Base-by-base conservation (phyloP, 2,888 invertebrate genomes). In the Eilema sororculum region DNA sequence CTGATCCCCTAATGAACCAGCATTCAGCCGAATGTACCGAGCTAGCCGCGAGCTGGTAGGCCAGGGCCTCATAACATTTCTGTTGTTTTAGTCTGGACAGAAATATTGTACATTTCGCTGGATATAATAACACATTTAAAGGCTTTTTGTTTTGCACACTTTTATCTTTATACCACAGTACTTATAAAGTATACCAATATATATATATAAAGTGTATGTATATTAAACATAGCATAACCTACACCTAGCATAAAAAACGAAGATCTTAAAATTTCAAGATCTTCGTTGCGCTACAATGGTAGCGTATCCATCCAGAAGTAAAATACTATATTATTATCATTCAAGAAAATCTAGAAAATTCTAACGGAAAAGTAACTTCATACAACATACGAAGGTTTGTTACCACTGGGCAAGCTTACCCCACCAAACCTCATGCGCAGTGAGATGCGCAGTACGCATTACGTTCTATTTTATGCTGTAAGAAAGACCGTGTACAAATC, bases 1-100 rank as follows among this genome's bases (percentile, higher is more conserved):
- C 57, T 58, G 57, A 58, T 52, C 52, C 52, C 52, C 52, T 52
- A 52, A 52, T 52, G 52, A 52, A 52, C 8, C 8, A n/a, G n/a
- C 24, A 58, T 25, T 25, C 22, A 0, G 22, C 25, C 13, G 22
- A 58, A 22, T 4, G 12, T 58, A 13, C 12, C 57, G 24, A 24
- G 25, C 12, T 58, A 13, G 24, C 57, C 5, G 24, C 25, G 57
- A 58, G 57, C 57, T 24, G 57, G 4, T 25, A 3, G 0, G 0
- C 3, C 57, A 58, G 57, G 57, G 57, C 4, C 16, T 58, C 12
- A 25, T 13, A 58, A 58, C 56, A 56, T n/a, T n/a, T n/a, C n/a
- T n/a, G 3, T 22, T 56, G 22, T 1, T 56, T 56, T 22, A 22
- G 22, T 56, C 56, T 22, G 10, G n/a, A 56, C n/a, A 4, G 22